A percentile compares a stretch with the other conserved stretches of the same genome.
Conservation (phyloP, 1,140 invertebrate species). For the Chrysomallon squamiferum region DNA sequence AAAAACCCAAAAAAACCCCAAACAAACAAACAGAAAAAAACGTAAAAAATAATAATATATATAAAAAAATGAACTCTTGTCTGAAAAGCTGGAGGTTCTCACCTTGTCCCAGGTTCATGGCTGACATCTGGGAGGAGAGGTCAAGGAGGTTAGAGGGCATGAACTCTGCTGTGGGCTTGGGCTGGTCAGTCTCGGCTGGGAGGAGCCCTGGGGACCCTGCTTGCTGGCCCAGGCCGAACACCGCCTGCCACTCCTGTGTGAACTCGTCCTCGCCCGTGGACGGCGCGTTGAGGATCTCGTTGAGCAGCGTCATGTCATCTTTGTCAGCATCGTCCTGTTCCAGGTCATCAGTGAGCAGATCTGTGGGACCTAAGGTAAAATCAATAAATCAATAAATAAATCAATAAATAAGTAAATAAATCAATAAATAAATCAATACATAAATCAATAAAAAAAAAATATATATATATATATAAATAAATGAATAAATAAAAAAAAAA, state of each 20-base stretch:
- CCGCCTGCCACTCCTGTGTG: conserved; percentile 58
- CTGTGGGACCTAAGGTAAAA: conserved; percentile 37
- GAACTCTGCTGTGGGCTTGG: conserved; percentile 48
- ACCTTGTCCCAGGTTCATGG: conserved; percentile 23
- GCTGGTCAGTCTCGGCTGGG: conserved; percentile 40
- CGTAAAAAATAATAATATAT: too few species aligned
- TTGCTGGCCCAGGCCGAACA: conserved; percentile 41
- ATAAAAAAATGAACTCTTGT: too few species aligned
- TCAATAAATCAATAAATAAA: neutral
- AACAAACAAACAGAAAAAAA: too few species aligned
- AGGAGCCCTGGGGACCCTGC: conserved; percentile 31
- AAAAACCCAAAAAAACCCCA: too few species aligned
- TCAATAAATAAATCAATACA: too few species aligned
- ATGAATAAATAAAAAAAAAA: neutral
- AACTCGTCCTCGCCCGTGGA: conserved; percentile 59
- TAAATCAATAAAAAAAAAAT: too few species aligned
- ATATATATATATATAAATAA: neutral
- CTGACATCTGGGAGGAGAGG: conserved; percentile 44
- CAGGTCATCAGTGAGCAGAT: conserved; percentile 60
- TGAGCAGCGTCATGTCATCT: conserved; percentile 64
- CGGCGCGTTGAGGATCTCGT: conserved; percentile 64
- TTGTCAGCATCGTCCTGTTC: conserved; percentile 58
- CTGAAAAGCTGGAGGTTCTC: conserved; percentile 28
- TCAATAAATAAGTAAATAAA: too few species aligned
- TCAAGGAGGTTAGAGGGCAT: conserved; percentile 67